Evolutionary conservation across 2,113 vertebrate species (phyloP), one percentile per base, ranked within the genome.

Genomic region (Fukomys damarensis): DNA sequence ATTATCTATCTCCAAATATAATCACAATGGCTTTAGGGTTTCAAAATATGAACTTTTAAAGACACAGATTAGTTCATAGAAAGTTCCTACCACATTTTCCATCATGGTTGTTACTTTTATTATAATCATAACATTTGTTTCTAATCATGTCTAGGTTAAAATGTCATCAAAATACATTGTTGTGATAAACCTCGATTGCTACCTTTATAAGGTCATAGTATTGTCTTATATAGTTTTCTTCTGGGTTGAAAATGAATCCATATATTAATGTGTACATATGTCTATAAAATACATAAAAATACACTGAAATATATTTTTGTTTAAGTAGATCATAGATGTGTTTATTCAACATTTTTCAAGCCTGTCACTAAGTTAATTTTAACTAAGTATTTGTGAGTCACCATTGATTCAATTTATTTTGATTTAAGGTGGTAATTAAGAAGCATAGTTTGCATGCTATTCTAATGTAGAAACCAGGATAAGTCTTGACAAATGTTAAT

Each of bases 301-400:
- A 90, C 5, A 32, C 49, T 54, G 54, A 20, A 59, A 22, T 56
- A 90, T 6, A 43, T 4, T 77, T 93, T 35, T 7, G 7, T 41
- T 79, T 93, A 90, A 68, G 41, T n/a, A 87, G 9, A 58, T 70
- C 2, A 65, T 0, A n/a, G 76, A 77, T 52, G 22, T 95, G 17
- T 83, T 83, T 79, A 56, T 74, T n/a, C 17, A 88, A 52, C 2
- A 84, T 87, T 87, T 90, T 90, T 81, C 32, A 96, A 54, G 30
- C 32, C 84, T 28, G 20, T 63, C 85, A 66, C 16, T 68, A 43
- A 56, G 32, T 84, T 32, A 97, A 92, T 85, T 61, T 82, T 77
- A 30, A 80, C 6, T 79, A 74, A 92, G 83, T 32, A 41, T 63
- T 63, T 95, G 5, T 96, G 22, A 93, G 58, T 65, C 70, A 1